Percentiles rank a stretch among this genome's conserved stretches.
These are phyloP conservation scores for Anguilla rostrata DNA, from an alignment of 2,113 vertebrate genomes.

Conservation along the genomic window DNA sequence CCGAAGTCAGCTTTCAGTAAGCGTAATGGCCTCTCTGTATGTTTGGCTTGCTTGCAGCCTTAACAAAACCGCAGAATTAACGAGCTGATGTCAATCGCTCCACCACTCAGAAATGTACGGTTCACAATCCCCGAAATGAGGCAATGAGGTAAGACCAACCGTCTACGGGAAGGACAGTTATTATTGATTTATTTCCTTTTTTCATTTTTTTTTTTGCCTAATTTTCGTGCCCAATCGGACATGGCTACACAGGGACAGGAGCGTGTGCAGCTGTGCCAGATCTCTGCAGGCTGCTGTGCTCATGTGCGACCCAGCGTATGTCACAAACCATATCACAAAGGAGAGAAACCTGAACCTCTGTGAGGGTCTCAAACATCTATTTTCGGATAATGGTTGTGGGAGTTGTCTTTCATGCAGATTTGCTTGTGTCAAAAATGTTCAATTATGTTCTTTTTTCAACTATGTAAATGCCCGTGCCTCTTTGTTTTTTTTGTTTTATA, in stretches of 20 bases:
- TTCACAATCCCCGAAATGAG: too few species aligned
- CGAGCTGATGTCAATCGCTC: conserved; percentile 19
- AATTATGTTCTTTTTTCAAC: background rate
- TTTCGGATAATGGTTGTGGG: background rate
- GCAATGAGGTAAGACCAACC: too few species aligned
- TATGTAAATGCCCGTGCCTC: background rate
- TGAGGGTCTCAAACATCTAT: background rate
- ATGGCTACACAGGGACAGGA: conserved; percentile 21
- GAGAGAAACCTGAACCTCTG: conserved; percentile 37
- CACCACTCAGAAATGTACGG: conserved; percentile 4
- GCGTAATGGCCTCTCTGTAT: too few species aligned
- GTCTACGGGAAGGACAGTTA: too few species aligned
- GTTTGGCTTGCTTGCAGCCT: background rate
- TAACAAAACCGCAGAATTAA: background rate
- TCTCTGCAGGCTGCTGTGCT: conserved; percentile 38
- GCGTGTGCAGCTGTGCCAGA: conserved; percentile 56
- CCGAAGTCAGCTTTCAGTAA: background rate
- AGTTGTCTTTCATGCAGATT: background rate
- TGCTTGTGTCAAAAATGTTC: background rate
- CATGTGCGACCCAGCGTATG: conserved; percentile 9
- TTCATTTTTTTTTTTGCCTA: conserved; percentile 49
- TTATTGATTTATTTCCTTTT: background rate
- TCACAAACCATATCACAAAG: background rate
- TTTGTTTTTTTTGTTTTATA: background rate
- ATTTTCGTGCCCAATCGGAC: conserved; percentile 29